Evolutionary conservation across 35 echinoderm and acorn worm genomes (phyloP).

Genomic region (Anneissia japonica): DNA sequence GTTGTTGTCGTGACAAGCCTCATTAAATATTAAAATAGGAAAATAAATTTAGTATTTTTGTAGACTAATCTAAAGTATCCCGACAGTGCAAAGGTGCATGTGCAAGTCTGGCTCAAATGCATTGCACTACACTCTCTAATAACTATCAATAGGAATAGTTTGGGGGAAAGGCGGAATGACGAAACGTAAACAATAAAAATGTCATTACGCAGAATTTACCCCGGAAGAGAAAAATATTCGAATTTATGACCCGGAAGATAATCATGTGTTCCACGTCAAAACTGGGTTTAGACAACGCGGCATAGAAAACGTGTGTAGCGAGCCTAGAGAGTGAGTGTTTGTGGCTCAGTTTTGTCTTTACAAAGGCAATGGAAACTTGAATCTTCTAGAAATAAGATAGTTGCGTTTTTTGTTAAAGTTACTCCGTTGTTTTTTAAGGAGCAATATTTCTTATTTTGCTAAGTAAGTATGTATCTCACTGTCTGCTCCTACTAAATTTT

Average conservation of each 20-base stretch:
- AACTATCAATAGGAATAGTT: neutral
- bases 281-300: neutral
- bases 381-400: neutral
- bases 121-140: neutral
- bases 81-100: neutral
- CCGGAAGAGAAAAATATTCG: neutral
- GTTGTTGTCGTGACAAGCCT: neutral
- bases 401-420: neutral
- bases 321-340: neutral
- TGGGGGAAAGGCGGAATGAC: neutral
- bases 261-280: conserved; percentile 1
- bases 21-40: neutral
- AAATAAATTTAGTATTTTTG: neutral
- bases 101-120: neutral
- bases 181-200: neutral
- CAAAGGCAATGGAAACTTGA: neutral
- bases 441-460: too few relatives aligned
- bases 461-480: neutral
- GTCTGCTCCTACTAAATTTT: too few relatives aligned
- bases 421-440: neutral
- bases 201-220: neutral
- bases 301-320: neutral
- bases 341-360: neutral
- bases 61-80: neutral
- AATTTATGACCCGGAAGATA: neutral